A percentile compares a stretch with the other conserved stretches of the same genome.
phyloP scores from a whole-genome alignment of 1,140 invertebrate species.

The Danaus plexippus region DNA sequence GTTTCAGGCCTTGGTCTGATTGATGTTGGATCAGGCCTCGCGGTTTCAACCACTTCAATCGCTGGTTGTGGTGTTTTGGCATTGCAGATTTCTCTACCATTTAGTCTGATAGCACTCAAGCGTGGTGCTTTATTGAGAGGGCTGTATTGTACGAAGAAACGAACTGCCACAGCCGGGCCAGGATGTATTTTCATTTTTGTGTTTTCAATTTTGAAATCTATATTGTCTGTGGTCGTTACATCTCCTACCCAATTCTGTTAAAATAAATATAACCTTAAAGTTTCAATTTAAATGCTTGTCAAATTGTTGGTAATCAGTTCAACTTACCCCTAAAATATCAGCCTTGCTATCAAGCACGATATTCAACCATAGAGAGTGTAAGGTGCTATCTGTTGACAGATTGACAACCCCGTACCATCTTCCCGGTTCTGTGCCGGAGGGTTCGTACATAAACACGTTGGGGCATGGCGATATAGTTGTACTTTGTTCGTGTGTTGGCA shows the following conservation, averaged over 20 bases:
- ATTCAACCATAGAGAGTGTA: conserved; percentile 64
- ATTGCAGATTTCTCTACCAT: conserved; percentile 61
- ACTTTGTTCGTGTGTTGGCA: conserved; percentile 27
- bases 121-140: conserved; percentile 42
- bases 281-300: not conserved
- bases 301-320: not conserved
- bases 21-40: conserved; percentile 14
- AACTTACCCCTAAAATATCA: conserved; percentile 59
- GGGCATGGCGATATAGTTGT: conserved; percentile 58
- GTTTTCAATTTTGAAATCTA: conserved; percentile 62
- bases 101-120: conserved; percentile 49
- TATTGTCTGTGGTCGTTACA: conserved; percentile 56
- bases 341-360: conserved; percentile 61
- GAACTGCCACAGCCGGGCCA: conserved; percentile 48
- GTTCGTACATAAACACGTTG: conserved; percentile 62
- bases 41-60: conserved; percentile 24
- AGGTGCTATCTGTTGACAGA: conserved; percentile 55
- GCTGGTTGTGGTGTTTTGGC: conserved; percentile 42
- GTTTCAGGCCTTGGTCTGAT: conserved; percentile 16
- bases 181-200: conserved; percentile 61
- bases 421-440: conserved; percentile 43
- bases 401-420: conserved; percentile 61
- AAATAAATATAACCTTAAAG: conserved; percentile 11
- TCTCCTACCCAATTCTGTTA: conserved; percentile 62
- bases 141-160: conserved; percentile 63